Base-by-base conservation (phyloP, 2,888 invertebrate genomes). In the Amblyteles armatorius region DNA sequence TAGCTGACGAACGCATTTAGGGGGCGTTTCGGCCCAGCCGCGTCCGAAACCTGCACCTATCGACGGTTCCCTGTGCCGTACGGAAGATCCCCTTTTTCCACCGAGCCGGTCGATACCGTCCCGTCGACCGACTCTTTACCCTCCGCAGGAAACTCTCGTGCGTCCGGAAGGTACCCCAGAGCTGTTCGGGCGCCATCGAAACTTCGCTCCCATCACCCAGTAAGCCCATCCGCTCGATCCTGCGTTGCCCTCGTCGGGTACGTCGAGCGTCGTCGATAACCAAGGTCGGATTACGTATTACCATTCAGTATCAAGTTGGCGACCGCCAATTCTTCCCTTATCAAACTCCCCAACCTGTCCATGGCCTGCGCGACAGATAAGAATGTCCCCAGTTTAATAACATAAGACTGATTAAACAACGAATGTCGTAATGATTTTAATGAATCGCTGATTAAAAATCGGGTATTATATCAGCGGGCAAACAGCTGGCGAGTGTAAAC, bases 261-360 rank as follows among this genome's bases (percentile, higher is more conserved):
- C 48, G 6, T 74, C 33, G 52, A 77, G 81, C 44, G 26, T 79
- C 67, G 26, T 36, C 71, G 76, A 60, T 79, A 22, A 48, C 36
- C 13, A 9, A 57, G 40, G 36, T 1, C 22, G 13, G 79, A 57
- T 89, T 90, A 91, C 88, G 90, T 84, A 65, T 91, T 90, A 57
- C 89, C 90, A 73, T 90, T 90, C 52, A 87, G 81, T 26, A 89
- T 85, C 19, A 86, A 85, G 57, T 90, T 84, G 86, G 88, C 88
- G 6, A 84, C 79, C 22, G 92, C 89, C 86, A 96, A 95, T 90
- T 96, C 96, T 83, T 96, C 95, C 87, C 94, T 94, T 81, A 96
- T 96, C 80, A 96, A 93, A 65, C 95, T 95, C 13, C 95, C 95
- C 90, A 97, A 94, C 86, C 95, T 94, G 87, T 94, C 93, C 90